Evolutionary conservation across 2,797 vertebrate species (phyloP).

Genomic region (Tachyglossus aculeatus): DNA sequence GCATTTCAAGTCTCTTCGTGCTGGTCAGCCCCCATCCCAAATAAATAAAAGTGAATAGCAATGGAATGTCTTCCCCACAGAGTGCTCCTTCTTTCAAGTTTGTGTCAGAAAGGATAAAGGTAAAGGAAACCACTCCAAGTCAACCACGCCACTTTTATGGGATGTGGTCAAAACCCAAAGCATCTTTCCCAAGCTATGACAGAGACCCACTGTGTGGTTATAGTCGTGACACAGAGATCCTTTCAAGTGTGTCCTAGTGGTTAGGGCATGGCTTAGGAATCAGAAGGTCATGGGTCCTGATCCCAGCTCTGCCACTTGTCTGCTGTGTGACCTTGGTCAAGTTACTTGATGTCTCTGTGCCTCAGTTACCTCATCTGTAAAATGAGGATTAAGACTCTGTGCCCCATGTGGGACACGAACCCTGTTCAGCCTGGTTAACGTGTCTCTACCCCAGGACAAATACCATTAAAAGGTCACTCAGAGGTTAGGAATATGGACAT

Average conservation of each 20-base stretch:
- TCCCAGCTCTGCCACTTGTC: too few species aligned
- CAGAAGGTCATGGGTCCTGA: too few species aligned
- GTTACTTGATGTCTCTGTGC: too few species aligned
- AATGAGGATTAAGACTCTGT: too few species aligned
- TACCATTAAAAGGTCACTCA: too few species aligned
- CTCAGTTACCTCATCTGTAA: too few species aligned
- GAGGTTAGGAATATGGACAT: not conserved
- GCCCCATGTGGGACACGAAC: too few species aligned
- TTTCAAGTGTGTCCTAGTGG: too few species aligned
- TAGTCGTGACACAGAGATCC: constrained; percentile 20
- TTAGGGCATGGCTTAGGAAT: too few species aligned
- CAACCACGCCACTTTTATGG: constrained; percentile 17
- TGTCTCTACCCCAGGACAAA: too few species aligned
- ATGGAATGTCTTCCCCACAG: constrained; percentile 11
- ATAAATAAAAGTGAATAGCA: constrained; percentile 3
- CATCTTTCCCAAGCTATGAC: not conserved
- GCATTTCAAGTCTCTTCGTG: constrained; percentile 4
- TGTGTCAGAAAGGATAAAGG: constrained; percentile 39
- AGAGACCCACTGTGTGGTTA: constrained; percentile 7
- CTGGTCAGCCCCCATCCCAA: not conserved
- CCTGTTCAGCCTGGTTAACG: too few species aligned
- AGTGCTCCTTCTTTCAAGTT: constrained; percentile 33
- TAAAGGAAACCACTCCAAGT: constrained; percentile 54
- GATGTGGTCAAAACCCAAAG: not conserved
- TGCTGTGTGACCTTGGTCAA: too few species aligned